Base-by-base conservation (phyloP, 2,797 vertebrate genomes). In the Chromis chromis region DNA sequence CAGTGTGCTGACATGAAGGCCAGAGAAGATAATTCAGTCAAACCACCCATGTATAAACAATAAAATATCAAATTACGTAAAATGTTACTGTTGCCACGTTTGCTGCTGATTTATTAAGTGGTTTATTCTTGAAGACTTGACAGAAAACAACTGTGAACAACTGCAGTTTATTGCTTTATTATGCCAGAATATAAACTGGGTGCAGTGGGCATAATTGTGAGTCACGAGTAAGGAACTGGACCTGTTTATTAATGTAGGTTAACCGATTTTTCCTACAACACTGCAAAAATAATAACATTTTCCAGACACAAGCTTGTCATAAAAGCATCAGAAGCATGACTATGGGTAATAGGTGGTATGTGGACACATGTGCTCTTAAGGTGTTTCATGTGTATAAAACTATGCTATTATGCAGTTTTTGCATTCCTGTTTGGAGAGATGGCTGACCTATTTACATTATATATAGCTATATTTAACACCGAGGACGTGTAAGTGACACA, bases 291-390 rank as follows among this genome's bases (percentile, higher is more conserved):
- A 22, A 59, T 22, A 55, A 63, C 48, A 53, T 68, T 60, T 56
- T 63, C 42, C 70, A 55, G 33, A 16, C 16, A 8, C 16, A 8
- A 25, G 55, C 55, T 65, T 62, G 33, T 53, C 55, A 61, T 53
- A 63, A 75, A 40, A 27, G 24, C 10, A 56, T 19, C 2, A 54
- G 17, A 50, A 66, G 40, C 28, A 40, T 46, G 58, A 74, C 57
- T 52, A 54, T 24, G 22, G 40, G 25, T 3, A 28, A 63, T 27
- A 22, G 9, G n/a, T 58, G 42, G 48, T 53, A 48, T 7, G 19
- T 65, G 25, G 17, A 11, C 17, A 65, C 12, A 27, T 24, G n/a
- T 63, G 44, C 64, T 76, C 53, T 36, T 14, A 42, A 17, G 11
- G 48, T 46, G 24, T 21, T 60, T 21, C 36, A 49, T 27, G 53